A percentile compares a stretch with the other conserved stretches of the same genome.
Conservation (phyloP, 2,113 vertebrate genomes). For the Ascaphus truei region DNA sequence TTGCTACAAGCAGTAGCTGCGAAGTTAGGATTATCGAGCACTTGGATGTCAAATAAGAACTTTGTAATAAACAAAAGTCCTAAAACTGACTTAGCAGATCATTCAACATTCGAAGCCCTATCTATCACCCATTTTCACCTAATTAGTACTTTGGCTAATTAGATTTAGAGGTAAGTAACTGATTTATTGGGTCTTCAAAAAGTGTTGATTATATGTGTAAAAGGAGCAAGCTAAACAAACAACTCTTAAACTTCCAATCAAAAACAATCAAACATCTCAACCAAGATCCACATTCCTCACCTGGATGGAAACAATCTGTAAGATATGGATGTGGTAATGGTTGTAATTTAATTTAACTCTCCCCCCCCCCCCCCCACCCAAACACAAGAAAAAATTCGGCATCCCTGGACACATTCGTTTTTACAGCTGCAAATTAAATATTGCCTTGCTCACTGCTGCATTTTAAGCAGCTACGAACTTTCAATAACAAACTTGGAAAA, state of each 20-base stretch:
- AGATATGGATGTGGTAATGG: not conserved
- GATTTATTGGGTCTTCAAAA: constrained; percentile 68
- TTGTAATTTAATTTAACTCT: too few species aligned
- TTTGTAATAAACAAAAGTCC: constrained; percentile 52
- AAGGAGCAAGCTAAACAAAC: constrained; percentile 78
- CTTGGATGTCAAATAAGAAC: constrained; percentile 72
- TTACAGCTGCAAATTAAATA: too few species aligned
- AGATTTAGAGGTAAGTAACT: constrained; percentile 79
- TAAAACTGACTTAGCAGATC: constrained; percentile 46
- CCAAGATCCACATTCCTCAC: constrained; percentile 6
- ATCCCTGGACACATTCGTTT: too few species aligned
- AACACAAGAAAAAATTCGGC: too few species aligned
- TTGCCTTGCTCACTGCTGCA: too few species aligned
- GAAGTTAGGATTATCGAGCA: constrained; percentile 59
- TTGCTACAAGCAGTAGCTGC: constrained; percentile 61
- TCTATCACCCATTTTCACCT: constrained; percentile 65
- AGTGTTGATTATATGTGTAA: constrained; percentile 68
- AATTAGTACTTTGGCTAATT: constrained; percentile 87
- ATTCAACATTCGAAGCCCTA: constrained; percentile 58
- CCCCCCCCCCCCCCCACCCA: too few species aligned
- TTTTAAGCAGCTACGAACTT: too few species aligned
- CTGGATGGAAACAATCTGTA: constrained; percentile 8
- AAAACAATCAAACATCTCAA: constrained; percentile 41
- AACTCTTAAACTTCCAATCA: constrained; percentile 60
- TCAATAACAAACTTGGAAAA: too few species aligned